Percentiles rank a stretch among this genome's conserved stretches.
phyloP scores from a whole-genome alignment of 2,888 invertebrate genomes.

The Pogonocherus hispidulus region DNA sequence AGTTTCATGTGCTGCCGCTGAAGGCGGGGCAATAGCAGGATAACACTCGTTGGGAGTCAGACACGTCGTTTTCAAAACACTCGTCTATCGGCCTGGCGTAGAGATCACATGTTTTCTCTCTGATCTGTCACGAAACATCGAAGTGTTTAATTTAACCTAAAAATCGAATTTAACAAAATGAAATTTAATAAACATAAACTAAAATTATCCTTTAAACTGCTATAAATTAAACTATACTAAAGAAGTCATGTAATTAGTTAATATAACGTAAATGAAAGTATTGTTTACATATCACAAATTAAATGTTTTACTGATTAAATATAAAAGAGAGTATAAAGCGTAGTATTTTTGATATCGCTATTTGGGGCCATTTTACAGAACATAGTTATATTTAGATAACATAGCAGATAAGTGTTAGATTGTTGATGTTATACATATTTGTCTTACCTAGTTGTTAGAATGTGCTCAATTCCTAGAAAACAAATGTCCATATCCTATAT shows the following conservation, averaged over 20 bases:
- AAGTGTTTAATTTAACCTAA: slow-evolving; percentile 43
- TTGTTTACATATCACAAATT: slow-evolving; percentile 51
- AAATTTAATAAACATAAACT: slow-evolving; percentile 40
- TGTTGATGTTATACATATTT: slow-evolving; percentile 56
- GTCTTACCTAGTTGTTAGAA: slow-evolving; percentile 55
- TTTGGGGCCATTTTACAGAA: slow-evolving; percentile 59
- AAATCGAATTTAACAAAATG: slow-evolving; percentile 45
- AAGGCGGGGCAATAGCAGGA: slow-evolving; percentile 43
- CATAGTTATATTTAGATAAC: slow-evolving; percentile 50
- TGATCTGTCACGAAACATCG: slow-evolving; percentile 47
- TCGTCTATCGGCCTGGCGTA: slow-evolving; percentile 42
- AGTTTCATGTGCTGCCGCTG: slow-evolving; percentile 36
- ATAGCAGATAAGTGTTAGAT: slow-evolving; percentile 53
- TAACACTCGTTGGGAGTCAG: neutral
- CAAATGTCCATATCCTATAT: slow-evolving; percentile 57
- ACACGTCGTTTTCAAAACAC: slow-evolving; percentile 32
- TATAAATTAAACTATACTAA: slow-evolving; percentile 29
- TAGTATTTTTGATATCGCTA: slow-evolving; percentile 62
- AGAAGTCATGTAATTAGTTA: slow-evolving; percentile 47
- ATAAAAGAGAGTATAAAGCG: slow-evolving; percentile 54
- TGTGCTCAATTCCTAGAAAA: slow-evolving; percentile 59
- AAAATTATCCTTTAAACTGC: slow-evolving; percentile 37
- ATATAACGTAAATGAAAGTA: slow-evolving; percentile 42
- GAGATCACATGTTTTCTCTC: slow-evolving; percentile 37
- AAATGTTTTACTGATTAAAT: slow-evolving; percentile 41